Base-by-base conservation (phyloP, 2,888 invertebrate genomes). In the Daptonema setosum region DNA sequence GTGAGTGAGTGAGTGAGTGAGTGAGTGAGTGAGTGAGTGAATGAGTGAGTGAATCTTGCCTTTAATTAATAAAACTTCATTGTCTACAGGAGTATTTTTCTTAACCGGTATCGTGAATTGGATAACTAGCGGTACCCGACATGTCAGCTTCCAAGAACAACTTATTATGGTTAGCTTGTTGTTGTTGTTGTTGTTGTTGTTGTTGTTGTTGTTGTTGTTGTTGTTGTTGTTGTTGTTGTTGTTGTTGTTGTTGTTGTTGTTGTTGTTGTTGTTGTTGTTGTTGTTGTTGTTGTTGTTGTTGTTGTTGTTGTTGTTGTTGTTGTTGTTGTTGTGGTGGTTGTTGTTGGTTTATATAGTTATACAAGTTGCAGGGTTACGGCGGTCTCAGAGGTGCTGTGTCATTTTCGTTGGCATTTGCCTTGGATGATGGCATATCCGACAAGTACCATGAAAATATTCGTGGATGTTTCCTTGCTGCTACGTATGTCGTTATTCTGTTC, bases 351-450 rank as follows among this genome's bases (percentile, higher is more conserved):
- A 22, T 53, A 57, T 63, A 53, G n/a, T n/a, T n/a, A n/a, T n/a
- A n/a, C n/a, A n/a, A n/a, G n/a, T n/a, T n/a, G n/a, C 57, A 71
- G 76, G 73, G 75, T 8, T 78, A 78, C 61, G 78, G 78, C 24
- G 78, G 78, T 20, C 68, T 78, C 28, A 67, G 78, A 35, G 78
- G 78, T 2, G 78, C 78, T 1, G 76, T 78, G 1, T 76, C 76
- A 30, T 78, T 78, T 66, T 77, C 76, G 0, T 67, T 78, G 52
- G 77, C 75, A 1, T 74, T 75, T 57, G 72, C 77, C 70, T 65
- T 78, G 28, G 60, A 70, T 17, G 63, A 65, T 11, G 60, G 65
- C 17, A 22, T 20, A 17, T 63, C 66, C 1, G 63, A 62, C 41
- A 67, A 68, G 66, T 72, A 0, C 60, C 61, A 24, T 58, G 62